A percentile compares a stretch with the other conserved stretches of the same genome.
Evolutionary conservation across 2,888 invertebrate genomes (phyloP).

Genomic region (Coecobrya sp.): DNA sequence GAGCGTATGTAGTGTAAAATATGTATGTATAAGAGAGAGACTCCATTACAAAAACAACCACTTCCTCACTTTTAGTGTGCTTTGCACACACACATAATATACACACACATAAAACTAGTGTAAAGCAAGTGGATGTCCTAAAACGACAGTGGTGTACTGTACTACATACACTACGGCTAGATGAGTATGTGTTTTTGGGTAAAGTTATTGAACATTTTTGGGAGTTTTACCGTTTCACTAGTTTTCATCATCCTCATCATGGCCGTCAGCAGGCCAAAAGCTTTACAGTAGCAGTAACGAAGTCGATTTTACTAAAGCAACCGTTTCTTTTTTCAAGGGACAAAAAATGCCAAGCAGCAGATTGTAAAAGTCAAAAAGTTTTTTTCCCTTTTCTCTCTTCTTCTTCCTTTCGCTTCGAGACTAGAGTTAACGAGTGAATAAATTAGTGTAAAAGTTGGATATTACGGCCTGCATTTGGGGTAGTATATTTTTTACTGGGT

Average conservation of each 20-base stretch:
- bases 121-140: not conserved
- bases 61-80: not conserved
- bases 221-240: conserved; percentile 64
- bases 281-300: not conserved
- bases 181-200: not conserved
- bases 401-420: conserved; percentile 11
- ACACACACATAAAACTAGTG: not conserved
- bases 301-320: not conserved
- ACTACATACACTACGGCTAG: not conserved
- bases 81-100: not conserved
- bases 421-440: conserved; percentile 79
- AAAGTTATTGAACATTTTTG: conserved; percentile 44
- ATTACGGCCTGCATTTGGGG: not conserved
- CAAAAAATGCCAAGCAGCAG: conserved; percentile 59
- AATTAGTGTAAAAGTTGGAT: conserved; percentile 80
- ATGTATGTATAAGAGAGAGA: not conserved
- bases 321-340: conserved; percentile 51
- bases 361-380: conserved; percentile 73
- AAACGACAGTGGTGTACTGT: not conserved
- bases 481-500: not conserved
- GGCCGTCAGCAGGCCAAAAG: not conserved
- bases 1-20: not conserved
- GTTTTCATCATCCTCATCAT: conserved; percentile 56
- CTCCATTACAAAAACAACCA: not conserved
- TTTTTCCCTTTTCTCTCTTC: conserved; percentile 9